Percentiles rank a stretch among this genome's conserved stretches.
Conservation (phyloP, 2,797 vertebrate species). For the Semaprochilodus insignis region DNA sequence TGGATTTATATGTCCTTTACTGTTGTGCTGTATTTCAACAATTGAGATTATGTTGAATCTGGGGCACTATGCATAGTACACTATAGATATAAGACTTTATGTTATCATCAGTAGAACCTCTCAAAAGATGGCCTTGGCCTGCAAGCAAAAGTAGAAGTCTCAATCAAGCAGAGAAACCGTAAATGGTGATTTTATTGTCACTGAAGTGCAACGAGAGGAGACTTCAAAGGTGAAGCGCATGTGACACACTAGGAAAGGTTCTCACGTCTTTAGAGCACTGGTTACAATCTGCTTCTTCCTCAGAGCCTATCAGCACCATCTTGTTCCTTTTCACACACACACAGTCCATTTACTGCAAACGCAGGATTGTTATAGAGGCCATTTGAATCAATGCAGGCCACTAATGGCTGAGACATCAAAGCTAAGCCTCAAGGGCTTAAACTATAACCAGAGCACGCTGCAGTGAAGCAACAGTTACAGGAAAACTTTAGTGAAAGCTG, state of each 20-base stretch:
- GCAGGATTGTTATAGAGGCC: constrained; percentile 25
- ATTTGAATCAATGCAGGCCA: constrained; percentile 35
- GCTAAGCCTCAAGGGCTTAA: not conserved
- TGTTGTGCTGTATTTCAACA: too few relatives aligned
- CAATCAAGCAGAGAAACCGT: too few relatives aligned
- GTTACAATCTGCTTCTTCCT: not conserved
- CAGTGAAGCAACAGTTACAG: not conserved
- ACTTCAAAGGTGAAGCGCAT: not conserved
- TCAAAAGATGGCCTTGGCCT: not conserved
- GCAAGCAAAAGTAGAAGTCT: not conserved
- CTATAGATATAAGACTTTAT: too few relatives aligned
- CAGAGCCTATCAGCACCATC: not conserved
- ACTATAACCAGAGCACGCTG: not conserved
- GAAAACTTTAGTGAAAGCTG: not conserved
- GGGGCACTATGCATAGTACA: too few relatives aligned
- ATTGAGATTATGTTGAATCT: too few relatives aligned
- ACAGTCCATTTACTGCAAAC: constrained; percentile 27
- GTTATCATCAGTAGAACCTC: not conserved
- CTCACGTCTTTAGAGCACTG: not conserved
- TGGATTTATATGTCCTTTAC: too few relatives aligned
- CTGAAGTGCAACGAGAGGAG: not conserved
- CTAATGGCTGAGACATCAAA: constrained; percentile 19
- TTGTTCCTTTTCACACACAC: constrained; percentile 28
- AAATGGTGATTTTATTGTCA: not conserved
- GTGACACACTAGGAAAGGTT: not conserved